These are phyloP conservation scores for Reinhardtius hippoglossoides DNA, from an alignment of 2,113 vertebrate species.

Conservation along the genomic window DNA sequence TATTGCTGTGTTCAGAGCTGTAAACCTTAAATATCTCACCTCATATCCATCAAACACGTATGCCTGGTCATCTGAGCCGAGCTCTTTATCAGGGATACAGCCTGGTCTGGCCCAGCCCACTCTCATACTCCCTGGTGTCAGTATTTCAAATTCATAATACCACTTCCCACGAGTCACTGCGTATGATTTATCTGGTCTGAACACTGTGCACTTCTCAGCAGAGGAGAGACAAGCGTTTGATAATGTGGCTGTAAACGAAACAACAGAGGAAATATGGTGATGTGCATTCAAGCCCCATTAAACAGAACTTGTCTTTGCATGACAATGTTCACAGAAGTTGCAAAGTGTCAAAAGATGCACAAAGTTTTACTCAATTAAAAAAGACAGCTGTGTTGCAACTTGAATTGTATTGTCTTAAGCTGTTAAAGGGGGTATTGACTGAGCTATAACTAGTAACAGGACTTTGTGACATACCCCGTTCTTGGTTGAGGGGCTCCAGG, in stretches of 20 bases:
- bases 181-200: conserved; percentile 91
- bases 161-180: conserved; percentile 91
- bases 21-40: conserved; percentile 75
- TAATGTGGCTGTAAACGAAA: conserved; percentile 55
- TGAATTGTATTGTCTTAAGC: too few relatives aligned
- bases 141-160: conserved; percentile 95
- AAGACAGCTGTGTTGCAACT: too few relatives aligned
- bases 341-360: too few relatives aligned
- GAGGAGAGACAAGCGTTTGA: conserved; percentile 62
- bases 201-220: conserved; percentile 88
- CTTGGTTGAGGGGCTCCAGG: conserved; percentile 89
- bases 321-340: too few relatives aligned
- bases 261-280: conserved; percentile 38
- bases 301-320: not conserved
- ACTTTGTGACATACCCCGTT: conserved; percentile 81
- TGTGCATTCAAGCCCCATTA: not conserved
- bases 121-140: conserved; percentile 91
- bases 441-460: not conserved
- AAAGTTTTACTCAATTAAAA: too few relatives aligned
- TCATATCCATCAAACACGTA: conserved; percentile 94
- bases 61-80: conserved; percentile 91
- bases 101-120: conserved; percentile 92
- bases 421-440: too few relatives aligned
- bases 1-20: not conserved
- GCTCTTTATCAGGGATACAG: conserved; percentile 87